Evolutionary conservation across 2,888 invertebrate species (phyloP).

Genomic region (Tachystola acroxantha): DNA sequence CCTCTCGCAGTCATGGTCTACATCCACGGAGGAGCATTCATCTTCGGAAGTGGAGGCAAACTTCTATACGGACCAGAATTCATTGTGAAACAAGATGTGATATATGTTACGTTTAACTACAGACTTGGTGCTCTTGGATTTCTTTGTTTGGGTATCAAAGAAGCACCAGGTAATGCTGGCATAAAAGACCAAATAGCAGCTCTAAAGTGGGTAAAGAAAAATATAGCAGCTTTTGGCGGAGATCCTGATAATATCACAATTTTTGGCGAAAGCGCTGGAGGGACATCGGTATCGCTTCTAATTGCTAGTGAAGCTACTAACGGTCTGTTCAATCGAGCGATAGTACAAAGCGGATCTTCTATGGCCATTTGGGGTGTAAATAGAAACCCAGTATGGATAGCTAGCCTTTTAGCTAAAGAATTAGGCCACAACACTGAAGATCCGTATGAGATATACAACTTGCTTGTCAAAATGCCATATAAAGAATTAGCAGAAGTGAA

Average conservation of each 20-base stretch:
- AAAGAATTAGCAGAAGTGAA: conserved; percentile 37
- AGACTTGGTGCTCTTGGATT: conserved; percentile 62
- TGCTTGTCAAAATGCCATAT: conserved; percentile 42
- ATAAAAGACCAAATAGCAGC: conserved; percentile 66
- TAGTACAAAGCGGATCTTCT: conserved; percentile 60
- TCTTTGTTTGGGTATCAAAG: conserved; percentile 56
- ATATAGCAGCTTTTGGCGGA: conserved; percentile 63
- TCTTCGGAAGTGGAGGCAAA: conserved; percentile 58
- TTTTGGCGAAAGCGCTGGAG: conserved; percentile 68
- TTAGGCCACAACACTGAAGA: conserved; percentile 47
- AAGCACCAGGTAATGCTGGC: conserved; percentile 65
- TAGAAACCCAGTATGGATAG: conserved; percentile 50
- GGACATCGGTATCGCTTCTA: conserved; percentile 45
- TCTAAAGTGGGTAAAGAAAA: conserved; percentile 62
- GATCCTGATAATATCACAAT: conserved; percentile 63
- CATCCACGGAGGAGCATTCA: conserved; percentile 63
- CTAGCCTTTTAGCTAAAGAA: conserved; percentile 50
- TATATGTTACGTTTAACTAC: conserved; percentile 64
- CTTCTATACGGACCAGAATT: conserved; percentile 56
- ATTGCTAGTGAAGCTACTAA: conserved; percentile 45
- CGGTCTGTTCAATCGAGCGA: conserved; percentile 55
- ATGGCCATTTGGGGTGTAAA: conserved; percentile 57
- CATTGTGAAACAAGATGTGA: conserved; percentile 51
- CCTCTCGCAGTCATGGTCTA: conserved; percentile 62
- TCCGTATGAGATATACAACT: conserved; percentile 50